Percentiles rank a stretch among this genome's conserved stretches.
These are phyloP conservation scores for Florisuga fusca DNA, from an alignment of 2,797 vertebrate species.

Conservation along the genomic window DNA sequence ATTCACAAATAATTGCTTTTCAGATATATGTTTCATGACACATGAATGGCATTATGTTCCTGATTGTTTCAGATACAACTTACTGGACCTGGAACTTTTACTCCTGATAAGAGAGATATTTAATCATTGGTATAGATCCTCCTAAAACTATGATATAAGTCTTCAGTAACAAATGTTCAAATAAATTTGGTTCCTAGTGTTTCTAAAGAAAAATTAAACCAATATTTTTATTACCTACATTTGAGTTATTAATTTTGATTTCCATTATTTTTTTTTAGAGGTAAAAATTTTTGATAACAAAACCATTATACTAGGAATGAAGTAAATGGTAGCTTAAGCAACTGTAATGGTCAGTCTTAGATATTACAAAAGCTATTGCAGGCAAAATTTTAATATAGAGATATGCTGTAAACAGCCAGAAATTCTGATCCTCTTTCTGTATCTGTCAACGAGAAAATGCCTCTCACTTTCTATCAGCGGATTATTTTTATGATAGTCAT, in stretches of 20 bases:
- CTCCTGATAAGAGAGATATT: not conserved
- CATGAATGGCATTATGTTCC: not conserved
- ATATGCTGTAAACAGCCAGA: not conserved
- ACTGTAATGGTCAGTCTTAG: not conserved
- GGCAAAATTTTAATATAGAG: conserved; percentile 21
- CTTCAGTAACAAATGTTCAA: not conserved
- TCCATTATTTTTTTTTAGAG: not conserved
- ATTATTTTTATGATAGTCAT: conserved; percentile 4
- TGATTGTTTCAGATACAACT: not conserved
- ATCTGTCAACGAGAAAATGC: not conserved
- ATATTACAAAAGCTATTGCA: not conserved
- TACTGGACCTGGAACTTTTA: not conserved
- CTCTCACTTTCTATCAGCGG: not conserved
- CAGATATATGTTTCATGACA: not conserved
- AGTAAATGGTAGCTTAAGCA: not conserved
- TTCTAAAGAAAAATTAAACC: not conserved
- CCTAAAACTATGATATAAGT: not conserved
- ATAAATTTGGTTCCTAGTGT: not conserved
- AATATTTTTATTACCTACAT: not conserved
- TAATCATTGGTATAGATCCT: not conserved
- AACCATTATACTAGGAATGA: not conserved
- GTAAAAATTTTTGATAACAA: not conserved
- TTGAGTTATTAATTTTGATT: not conserved
- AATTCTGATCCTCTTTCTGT: not conserved
- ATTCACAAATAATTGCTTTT: not conserved